Percentiles rank a stretch among this genome's conserved stretches.
Conservation (phyloP, 2,797 vertebrate genomes). For the Oryzias sinensis region DNA sequence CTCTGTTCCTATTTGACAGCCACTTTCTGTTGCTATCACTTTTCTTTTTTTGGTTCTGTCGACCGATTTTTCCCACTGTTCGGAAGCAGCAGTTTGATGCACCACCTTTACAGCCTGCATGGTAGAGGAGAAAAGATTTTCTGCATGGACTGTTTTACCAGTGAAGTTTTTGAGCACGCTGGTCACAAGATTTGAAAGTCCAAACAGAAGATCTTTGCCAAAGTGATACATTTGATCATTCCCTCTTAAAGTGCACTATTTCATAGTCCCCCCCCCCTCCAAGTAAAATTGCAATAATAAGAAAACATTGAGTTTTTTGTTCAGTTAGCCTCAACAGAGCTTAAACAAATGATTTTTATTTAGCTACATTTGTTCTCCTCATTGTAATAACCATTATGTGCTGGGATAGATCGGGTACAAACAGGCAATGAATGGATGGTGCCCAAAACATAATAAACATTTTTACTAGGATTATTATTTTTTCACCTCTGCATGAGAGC, state of each 20-base stretch:
- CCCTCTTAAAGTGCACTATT: background rate
- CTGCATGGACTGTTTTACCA: conserved; percentile 19
- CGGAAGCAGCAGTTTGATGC: conserved; percentile 34
- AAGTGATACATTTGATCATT: conserved; percentile 19
- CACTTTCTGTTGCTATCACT: conserved; percentile 39
- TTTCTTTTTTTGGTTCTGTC: conserved; percentile 15
- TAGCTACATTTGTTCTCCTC: conserved; percentile 39
- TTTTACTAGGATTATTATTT: conserved; percentile 60
- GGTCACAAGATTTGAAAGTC: too few species aligned
- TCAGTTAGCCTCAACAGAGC: conserved; percentile 22
- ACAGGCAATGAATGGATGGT: conserved; percentile 41
- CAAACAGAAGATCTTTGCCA: conserved; percentile 1
- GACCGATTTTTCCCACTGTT: conserved; percentile 13
- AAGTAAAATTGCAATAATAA: conserved; percentile 10
- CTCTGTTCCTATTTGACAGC: conserved; percentile 46
- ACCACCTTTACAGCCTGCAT: conserved; percentile 23
- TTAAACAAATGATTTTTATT: conserved; percentile 11
- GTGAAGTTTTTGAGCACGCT: background rate
- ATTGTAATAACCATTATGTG: conserved; percentile 61
- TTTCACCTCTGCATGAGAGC: conserved; percentile 34
- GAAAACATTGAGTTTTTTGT: too few species aligned
- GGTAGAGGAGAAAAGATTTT: conserved; percentile 28
- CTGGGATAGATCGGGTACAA: conserved; percentile 40
- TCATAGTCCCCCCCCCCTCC: background rate
- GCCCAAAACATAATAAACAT: conserved; percentile 51